Base-by-base conservation (phyloP, 1,140 invertebrate species). In the Tribolium castaneum region DNA sequence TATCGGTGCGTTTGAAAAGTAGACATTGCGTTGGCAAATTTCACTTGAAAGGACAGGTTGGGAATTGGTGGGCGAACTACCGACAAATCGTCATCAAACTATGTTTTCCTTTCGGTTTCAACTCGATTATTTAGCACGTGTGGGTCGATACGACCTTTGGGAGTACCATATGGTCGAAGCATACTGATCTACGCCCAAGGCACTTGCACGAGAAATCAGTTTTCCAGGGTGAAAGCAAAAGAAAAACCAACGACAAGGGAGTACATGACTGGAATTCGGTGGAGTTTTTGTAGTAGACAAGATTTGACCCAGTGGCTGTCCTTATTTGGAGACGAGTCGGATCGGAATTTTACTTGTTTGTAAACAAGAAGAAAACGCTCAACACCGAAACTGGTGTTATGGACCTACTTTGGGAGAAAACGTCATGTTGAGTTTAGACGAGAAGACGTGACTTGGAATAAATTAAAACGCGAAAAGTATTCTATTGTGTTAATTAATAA, bases 81-180 rank as follows among this genome's bases (percentile, higher is more conserved):
- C 54, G 54, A 6, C n/a, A 56, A 59, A 59, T 59, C 54, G 54
- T 30, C 54, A 22, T 52, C 39, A 9, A 19, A 19, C 1, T 19
- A 12, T 14, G 51, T 52, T 52, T 52, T 22, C 13, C 54, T 59
- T 59, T 59, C 54, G 54, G 54, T 59, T 59, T 59, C 54, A 59
- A 22, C 19, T 59, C 54, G 54, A 9, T 25, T 59, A 59, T 59
- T 59, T 59, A 59, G 54, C 54, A 30, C 54, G 19, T 30, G 54
- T 59, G n/a, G 54, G 54, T 4, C 5, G 54, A 2, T 10, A 59
- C 22, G 19, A 59, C 54, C 54, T 59, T 59, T 22, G 19, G 39
- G 39, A 22, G 16, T 12, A 25, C 54, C 54, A 59, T 59, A 59
- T 59, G 54, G 14, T 59, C 22, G 22, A 2, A 5, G 19, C 54